Evolutionary conservation across 2,113 vertebrate species (phyloP), one percentile per base, ranked within the genome.

Genomic region (Cynopterus brachyotis): DNA sequence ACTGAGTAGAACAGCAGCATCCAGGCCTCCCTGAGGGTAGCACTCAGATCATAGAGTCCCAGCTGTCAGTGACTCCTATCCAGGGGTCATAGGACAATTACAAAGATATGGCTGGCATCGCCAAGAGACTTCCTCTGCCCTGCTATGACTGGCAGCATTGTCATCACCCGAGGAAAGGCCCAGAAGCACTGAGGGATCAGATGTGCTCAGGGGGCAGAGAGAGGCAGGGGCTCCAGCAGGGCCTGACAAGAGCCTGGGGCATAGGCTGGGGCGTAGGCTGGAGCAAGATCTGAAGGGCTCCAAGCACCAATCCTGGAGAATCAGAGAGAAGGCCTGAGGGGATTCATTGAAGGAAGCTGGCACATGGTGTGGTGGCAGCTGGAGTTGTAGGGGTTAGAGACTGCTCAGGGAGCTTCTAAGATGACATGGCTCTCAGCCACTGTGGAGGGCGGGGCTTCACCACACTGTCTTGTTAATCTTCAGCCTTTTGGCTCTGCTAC

Each of bases 311-410:
- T 66, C 11, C 32, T 42, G 40, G 62, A 30, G 22, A 5, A 1
- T 8, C 5, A 0, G 35, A 60, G 76, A 82, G 35, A 22, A 40
- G 45, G 2, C 8, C 19, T 0, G 10, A 10, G 42, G 7, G 53
- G 69, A 62, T 4, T 35, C 55, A 30, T 35, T 24, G 45, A 66
- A 20, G 53, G 35, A 69, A 67, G 53, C 40, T 15, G 15, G 59
- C 64, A 22, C 0, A 0, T 47, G 32, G 24, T 66, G 5, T 3
- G 2, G 9, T 6, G 22, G 28, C 53, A 6, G n/a, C 59, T 40
- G 0, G 0, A 7, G 24, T 22, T 22, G 30, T 40, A 7, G 9
- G 32, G 9, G 10, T 2, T 6, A 76, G 5, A 60, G 59, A 53
- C 9, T 6, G 10, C 42, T 32, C 45, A 9, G 55, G 67, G 70